These are phyloP conservation scores for Callyntrura guangdongensis DNA, from an alignment of 2,888 invertebrate species.

Conservation along the genomic window DNA sequence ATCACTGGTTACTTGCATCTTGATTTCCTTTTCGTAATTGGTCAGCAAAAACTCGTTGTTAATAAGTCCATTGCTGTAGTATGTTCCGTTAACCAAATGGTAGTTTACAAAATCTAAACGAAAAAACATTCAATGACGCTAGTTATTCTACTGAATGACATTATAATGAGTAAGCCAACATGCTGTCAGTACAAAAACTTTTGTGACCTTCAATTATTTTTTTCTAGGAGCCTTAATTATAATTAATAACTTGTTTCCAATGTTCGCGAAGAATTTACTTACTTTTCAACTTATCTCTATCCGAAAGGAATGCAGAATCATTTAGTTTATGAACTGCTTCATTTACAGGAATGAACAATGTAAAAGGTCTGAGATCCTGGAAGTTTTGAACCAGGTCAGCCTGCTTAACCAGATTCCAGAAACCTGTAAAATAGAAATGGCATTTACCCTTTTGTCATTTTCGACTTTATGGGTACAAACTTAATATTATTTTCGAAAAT, in stretches of 20 bases:
- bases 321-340: constrained; percentile 76
- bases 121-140: background rate
- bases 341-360: constrained; percentile 83
- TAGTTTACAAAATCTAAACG: constrained; percentile 85
- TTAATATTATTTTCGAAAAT: background rate
- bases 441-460: background rate
- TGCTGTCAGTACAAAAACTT: too few species aligned
- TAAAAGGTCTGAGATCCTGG: constrained; percentile 79
- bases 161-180: background rate
- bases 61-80: constrained; percentile 85
- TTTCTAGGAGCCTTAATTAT: too few species aligned
- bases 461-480: background rate
- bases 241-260: too few species aligned
- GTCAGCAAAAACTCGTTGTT: constrained; percentile 85
- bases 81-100: constrained; percentile 86
- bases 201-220: too few species aligned
- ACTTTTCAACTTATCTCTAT: constrained; percentile 81
- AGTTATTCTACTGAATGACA: background rate
- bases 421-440: constrained; percentile 71
- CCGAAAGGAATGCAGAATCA: constrained; percentile 62
- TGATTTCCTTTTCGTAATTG: constrained; percentile 85
- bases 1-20: constrained; percentile 85
- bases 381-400: constrained; percentile 76
- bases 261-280: constrained; percentile 57
- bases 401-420: constrained; percentile 79